Conservation (phyloP, 2,113 vertebrate genomes). For the Naja naja region DNA sequence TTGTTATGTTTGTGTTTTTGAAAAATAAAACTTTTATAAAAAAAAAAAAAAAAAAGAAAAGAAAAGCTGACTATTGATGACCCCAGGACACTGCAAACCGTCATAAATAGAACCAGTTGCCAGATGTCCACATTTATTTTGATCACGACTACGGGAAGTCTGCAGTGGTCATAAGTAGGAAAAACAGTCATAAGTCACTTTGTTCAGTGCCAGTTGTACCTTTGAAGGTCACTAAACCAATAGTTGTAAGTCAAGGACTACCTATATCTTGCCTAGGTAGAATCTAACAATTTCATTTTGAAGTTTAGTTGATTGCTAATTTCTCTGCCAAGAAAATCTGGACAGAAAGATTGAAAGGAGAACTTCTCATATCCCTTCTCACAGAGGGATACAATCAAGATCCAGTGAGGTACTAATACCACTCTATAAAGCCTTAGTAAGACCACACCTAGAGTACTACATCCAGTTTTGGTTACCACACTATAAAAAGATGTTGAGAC, state of each 20-base stretch:
- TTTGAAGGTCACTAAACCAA: background rate
- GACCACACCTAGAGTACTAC: too few relatives aligned
- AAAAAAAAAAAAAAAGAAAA: too few relatives aligned
- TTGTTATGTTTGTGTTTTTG: too few relatives aligned
- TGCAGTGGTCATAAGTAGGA: too few relatives aligned
- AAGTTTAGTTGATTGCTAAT: background rate
- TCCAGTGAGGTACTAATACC: too few relatives aligned
- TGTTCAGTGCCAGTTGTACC: background rate
- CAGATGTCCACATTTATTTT: background rate
- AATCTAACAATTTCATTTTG: background rate
- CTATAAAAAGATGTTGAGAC: too few relatives aligned
- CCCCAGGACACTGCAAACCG: background rate
- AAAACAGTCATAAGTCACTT: background rate
- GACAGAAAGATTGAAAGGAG: background rate
- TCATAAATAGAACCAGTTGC: background rate
- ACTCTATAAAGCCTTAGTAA: too few relatives aligned
- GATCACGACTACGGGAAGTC: background rate
- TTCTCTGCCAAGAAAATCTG: background rate
- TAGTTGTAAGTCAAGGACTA: background rate
- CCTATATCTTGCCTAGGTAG: background rate
- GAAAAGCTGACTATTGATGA: too few relatives aligned
- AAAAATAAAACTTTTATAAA: too few relatives aligned
- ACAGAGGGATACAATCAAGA: too few relatives aligned
- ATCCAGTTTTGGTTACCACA: too few relatives aligned
- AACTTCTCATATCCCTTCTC: background rate